Base-by-base conservation (phyloP, 2,797 vertebrate genomes). In the Micromesistius poutassou region DNA sequence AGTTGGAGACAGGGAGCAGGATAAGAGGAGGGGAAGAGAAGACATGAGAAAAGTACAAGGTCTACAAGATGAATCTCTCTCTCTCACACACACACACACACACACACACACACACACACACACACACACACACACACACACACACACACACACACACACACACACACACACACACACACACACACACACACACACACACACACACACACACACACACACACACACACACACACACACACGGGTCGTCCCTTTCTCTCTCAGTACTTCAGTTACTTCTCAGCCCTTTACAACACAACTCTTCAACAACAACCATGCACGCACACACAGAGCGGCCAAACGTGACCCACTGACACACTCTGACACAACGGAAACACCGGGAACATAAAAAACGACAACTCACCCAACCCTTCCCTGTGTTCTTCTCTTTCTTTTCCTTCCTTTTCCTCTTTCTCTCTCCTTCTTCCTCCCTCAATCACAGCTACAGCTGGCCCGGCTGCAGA, bases 391-490 rank as follows among this genome's bases (percentile, higher is more conserved):
- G 78, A 83, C 81, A 83, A 94, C 94, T 94, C 88, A 94, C 94
- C 93, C 87, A 91, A 86, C 86, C 86, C 90, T 89, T 84, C 81
- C 81, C 79, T 77, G 79, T 83, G 80, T 81, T 71, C 76, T 62
- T 73, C 71, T 68, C 50, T 68, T 72, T 81, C 71, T 74, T 83
- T 84, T 80, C 82, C 78, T 76, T 81, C 71, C 78, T 87, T 83
- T 88, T 77, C 80, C 86, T 87, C 77, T 77, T 78, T 81, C 86
- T 87, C 82, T 76, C 77, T 78, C 83, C 80, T 82, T 85, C 80
- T 86, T 89, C 55, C 83, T 85, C 87, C 88, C 90, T 90, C 92
- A 91, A 89, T 93, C 91, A 92, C 89, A 89, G 87, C 89, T 91
- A 83, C 92, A 95, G 94, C 93, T 94, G 92, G 88, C 88, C 83